phyloP scores from a whole-genome alignment of 2,797 vertebrate genomes.

The Oceanodroma leucorhoa region DNA sequence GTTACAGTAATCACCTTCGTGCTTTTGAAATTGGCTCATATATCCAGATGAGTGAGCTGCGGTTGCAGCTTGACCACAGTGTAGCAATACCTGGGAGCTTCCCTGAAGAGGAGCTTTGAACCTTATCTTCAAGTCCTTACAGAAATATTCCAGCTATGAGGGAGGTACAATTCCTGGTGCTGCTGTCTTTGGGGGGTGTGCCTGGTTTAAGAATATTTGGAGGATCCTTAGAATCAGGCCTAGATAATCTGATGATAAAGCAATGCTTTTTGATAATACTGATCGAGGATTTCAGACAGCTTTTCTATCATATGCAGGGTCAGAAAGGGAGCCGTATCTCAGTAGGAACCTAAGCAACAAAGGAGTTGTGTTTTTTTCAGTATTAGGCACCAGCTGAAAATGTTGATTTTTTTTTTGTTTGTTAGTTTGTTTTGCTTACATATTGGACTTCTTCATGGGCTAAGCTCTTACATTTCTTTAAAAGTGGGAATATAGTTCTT shows the following conservation, averaged over 20 bases:
- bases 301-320: not conserved
- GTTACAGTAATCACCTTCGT: not conserved
- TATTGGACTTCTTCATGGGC: not conserved
- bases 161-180: not conserved
- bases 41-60: not conserved
- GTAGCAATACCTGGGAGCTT: not conserved
- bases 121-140: not conserved
- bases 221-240: not conserved
- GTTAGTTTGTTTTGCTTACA: not conserved
- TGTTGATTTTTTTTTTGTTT: not conserved
- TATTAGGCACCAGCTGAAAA: not conserved
- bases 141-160: not conserved
- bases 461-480: not conserved
- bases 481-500: not conserved
- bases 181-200: rapidly evolving
- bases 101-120: not conserved
- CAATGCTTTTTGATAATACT: not conserved
- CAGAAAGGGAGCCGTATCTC: not conserved
- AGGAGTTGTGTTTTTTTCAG: not conserved
- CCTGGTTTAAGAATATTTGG: not conserved
- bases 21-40: not conserved
- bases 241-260: not conserved
- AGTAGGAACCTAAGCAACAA: not conserved
- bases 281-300: not conserved
- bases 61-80: not conserved